A percentile compares a stretch with the other conserved stretches of the same genome.
phyloP scores from a whole-genome alignment of 2,888 invertebrate species.

The Ochropacha duplaris region DNA sequence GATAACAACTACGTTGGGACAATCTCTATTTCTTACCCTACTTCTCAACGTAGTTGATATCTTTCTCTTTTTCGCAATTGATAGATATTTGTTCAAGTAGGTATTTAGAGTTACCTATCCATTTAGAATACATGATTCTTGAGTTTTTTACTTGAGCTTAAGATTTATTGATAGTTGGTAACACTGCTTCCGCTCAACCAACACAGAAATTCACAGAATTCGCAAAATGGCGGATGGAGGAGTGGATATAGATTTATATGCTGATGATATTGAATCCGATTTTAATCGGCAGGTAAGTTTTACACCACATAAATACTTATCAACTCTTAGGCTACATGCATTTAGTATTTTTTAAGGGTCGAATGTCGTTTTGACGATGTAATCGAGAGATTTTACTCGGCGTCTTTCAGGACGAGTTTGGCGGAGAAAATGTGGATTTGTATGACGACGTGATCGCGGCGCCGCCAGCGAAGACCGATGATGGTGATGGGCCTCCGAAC shows the following conservation, averaged over 20 bases:
- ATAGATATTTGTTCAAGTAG: too few species aligned
- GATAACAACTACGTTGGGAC: too few species aligned
- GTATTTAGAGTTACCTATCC: too few species aligned
- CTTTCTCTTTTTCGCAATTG: too few species aligned
- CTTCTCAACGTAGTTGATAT: too few species aligned
- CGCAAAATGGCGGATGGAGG: conserved; percentile 94
- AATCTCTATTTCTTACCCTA: too few species aligned
- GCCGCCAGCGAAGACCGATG: conserved; percentile 84
- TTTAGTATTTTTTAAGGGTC: neutral
- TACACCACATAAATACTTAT: conserved; percentile 32
- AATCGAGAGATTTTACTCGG: neutral
- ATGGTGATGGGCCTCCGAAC: conserved; percentile 82
- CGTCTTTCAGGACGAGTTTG: conserved; percentile 87
- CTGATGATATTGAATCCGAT: conserved; percentile 97
- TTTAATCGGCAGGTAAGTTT: conserved; percentile 84
- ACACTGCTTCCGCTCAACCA: conserved; percentile 17
- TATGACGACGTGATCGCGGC: conserved; percentile 98
- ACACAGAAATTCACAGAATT: conserved; percentile 25
- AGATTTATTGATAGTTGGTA: too few species aligned
- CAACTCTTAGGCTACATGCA: neutral
- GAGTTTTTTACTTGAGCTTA: too few species aligned
- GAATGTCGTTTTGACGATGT: neutral
- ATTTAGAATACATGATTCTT: too few species aligned
- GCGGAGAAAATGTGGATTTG: conserved; percentile 94
- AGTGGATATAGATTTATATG: conserved; percentile 98